Percentiles rank a stretch among this genome's conserved stretches.
Conservation (phyloP, 2,797 vertebrate species). For the Fratercula arctica region DNA sequence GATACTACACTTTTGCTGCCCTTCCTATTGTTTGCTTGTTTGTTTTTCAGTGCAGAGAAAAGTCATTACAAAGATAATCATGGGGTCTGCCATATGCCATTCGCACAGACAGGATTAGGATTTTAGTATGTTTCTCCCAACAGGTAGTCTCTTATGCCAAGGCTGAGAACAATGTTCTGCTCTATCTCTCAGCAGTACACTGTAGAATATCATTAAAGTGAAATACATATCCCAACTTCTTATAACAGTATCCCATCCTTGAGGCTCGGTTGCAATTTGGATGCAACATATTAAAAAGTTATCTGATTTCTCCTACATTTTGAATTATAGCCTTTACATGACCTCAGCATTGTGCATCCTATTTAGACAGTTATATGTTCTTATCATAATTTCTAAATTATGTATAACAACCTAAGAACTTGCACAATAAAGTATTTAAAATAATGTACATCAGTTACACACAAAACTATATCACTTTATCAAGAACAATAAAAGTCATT, state of each 20-base stretch:
- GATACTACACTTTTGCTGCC: neutral
- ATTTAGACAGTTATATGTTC: neutral
- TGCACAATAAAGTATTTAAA: neutral
- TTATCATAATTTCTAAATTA: neutral
- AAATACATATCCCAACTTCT: neutral
- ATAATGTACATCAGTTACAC: neutral
- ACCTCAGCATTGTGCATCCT: neutral
- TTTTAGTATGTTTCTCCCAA: neutral
- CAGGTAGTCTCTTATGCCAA: neutral
- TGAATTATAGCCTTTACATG: neutral
- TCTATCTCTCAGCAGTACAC: neutral
- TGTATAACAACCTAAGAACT: neutral
- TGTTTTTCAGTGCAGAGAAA: neutral
- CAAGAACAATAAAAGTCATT: neutral
- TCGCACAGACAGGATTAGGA: neutral
- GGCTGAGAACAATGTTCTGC: neutral
- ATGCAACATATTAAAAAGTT: neutral
- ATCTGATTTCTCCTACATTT: neutral
- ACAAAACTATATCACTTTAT: neutral
- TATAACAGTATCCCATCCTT: neutral
- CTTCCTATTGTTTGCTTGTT: neutral
- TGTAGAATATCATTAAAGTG: neutral
- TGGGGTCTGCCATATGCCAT: neutral
- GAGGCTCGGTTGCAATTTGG: neutral
- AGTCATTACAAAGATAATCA: neutral